Evolutionary conservation across 2,797 vertebrate genomes (phyloP).

Genomic region (Taenioides sp.): DNA sequence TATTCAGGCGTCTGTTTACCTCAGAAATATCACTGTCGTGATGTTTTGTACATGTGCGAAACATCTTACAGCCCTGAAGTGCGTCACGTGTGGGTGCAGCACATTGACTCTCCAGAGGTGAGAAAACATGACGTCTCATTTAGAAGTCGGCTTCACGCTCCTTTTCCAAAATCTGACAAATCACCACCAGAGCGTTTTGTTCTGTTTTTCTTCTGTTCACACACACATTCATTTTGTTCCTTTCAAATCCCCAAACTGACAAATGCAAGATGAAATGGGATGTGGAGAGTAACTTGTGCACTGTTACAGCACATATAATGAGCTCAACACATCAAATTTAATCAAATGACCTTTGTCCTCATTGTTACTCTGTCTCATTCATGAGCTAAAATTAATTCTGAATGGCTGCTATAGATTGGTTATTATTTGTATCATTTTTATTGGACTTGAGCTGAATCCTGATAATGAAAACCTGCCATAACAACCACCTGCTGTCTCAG

Average conservation of each 20-base stretch:
- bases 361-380: neutral
- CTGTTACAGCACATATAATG: slow-evolving; percentile 26
- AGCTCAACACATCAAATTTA: slow-evolving; percentile 23
- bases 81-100: neutral
- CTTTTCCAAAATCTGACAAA: slow-evolving; percentile 14
- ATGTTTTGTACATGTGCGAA: neutral
- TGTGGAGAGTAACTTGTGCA: slow-evolving; percentile 12
- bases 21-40: neutral
- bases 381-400: slow-evolving; percentile 11
- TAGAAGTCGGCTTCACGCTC: slow-evolving; percentile 19
- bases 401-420: slow-evolving; percentile 12
- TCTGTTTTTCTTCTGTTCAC: neutral
- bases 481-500: slow-evolving; percentile 5
- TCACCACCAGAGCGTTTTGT: slow-evolving; percentile 10
- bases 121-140: slow-evolving; percentile 7
- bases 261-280: slow-evolving; percentile 20
- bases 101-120: slow-evolving; percentile 2
- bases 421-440: slow-evolving; percentile 12
- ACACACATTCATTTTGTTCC: slow-evolving; percentile 18
- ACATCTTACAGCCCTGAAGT: neutral
- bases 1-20: neutral
- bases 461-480: slow-evolving; percentile 18
- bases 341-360: slow-evolving; percentile 25
- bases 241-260: slow-evolving; percentile 30
- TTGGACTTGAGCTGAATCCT: neutral